Evolutionary conservation across 2,113 vertebrate genomes (phyloP).

Genomic region (Vireo altiloquus): DNA sequence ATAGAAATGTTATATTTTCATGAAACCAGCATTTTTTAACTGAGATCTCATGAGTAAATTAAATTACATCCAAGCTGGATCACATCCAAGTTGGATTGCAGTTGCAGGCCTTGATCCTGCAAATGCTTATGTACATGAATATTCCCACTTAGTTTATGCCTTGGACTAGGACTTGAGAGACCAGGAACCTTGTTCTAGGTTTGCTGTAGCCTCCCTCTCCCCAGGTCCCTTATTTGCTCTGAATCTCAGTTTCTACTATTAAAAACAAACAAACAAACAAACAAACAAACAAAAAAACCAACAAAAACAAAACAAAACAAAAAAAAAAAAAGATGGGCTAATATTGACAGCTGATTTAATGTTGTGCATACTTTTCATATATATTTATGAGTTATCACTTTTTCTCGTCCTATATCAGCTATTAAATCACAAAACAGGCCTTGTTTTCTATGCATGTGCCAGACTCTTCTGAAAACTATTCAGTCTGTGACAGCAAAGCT

Average conservation of each 20-base stretch:
- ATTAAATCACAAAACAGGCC: background rate
- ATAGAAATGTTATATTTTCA: constrained; percentile 65
- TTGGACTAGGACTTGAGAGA: background rate
- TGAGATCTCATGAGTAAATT: constrained; percentile 63
- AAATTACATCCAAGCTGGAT: constrained; percentile 53
- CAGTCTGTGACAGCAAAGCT: background rate
- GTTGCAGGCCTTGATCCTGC: background rate
- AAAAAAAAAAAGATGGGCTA: background rate
- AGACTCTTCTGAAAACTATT: background rate
- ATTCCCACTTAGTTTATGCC: background rate
- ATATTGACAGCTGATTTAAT: background rate
- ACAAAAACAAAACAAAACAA: background rate
- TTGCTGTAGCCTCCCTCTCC: background rate
- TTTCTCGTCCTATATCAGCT: background rate
- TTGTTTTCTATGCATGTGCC: background rate
- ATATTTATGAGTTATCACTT: background rate
- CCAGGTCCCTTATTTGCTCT: background rate
- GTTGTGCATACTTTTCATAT: background rate
- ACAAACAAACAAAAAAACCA: too few species aligned
- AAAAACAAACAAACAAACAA: too few species aligned
- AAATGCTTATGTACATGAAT: background rate
- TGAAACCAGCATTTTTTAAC: constrained; percentile 59
- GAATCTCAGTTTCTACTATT: background rate
- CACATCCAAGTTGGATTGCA: constrained; percentile 35
- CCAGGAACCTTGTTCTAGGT: constrained; percentile 52